Evolutionary conservation across 2,888 invertebrate genomes (phyloP).

Genomic region (Folsomia manolachei): DNA sequence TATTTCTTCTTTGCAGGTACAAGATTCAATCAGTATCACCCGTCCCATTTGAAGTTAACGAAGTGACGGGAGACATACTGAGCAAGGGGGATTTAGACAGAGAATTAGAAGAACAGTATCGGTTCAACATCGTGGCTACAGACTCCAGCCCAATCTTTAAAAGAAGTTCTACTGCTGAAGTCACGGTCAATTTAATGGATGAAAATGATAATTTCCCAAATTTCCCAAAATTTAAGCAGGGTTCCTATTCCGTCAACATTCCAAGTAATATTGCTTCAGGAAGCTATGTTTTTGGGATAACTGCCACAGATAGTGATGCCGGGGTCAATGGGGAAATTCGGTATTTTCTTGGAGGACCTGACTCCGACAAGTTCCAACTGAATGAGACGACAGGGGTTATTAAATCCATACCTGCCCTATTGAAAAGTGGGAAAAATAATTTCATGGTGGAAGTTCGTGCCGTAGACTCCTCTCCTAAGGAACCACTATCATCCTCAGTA

Average conservation of each 20-base stretch:
- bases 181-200: conserved; percentile 76
- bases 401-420: conserved; percentile 69
- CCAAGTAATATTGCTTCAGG: conserved; percentile 79
- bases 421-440: conserved; percentile 54
- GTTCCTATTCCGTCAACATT: conserved; percentile 72
- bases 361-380: conserved; percentile 73
- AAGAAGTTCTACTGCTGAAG: conserved; percentile 73
- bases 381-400: conserved; percentile 81
- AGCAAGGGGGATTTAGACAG: conserved; percentile 73
- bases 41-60: conserved; percentile 75
- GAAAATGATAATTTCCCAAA: conserved; percentile 93
- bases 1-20: too few species aligned
- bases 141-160: conserved; percentile 85
- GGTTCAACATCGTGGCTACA: conserved; percentile 79
- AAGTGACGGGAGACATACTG: conserved; percentile 73
- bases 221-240: conserved; percentile 73
- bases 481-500: conserved; percentile 68
- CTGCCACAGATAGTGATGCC: conserved; percentile 79
- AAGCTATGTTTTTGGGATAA: conserved; percentile 80
- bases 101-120: conserved; percentile 73
- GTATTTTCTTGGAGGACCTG: conserved; percentile 79
- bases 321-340: conserved; percentile 80
- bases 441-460: conserved; percentile 75
- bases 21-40: conserved; percentile 77
- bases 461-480: conserved; percentile 69